A percentile compares a stretch with the other conserved stretches of the same genome.
phyloP scores from a whole-genome alignment of 2,797 vertebrate genomes.

The Scarus forsteni region DNA sequence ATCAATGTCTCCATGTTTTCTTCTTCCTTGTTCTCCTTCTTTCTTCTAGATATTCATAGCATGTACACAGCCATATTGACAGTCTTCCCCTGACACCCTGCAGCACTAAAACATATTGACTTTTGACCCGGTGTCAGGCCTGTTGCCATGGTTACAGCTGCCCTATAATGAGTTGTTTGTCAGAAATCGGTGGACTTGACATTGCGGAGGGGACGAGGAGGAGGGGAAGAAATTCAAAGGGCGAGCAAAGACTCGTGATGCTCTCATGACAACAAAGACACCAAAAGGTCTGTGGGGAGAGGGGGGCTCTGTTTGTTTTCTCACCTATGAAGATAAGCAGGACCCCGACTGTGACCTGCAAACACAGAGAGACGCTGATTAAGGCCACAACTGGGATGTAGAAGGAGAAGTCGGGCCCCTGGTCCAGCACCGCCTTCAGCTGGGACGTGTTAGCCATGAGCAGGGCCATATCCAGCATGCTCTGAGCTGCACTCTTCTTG shows the following conservation, averaged over 20 bases:
- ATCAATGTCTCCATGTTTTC: too few species aligned
- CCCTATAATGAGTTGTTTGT: constrained; percentile 64
- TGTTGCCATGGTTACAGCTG: constrained; percentile 59
- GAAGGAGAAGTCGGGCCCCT: constrained; percentile 85
- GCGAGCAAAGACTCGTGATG: constrained; percentile 16
- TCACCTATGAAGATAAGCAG: constrained; percentile 93
- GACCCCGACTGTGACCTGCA: constrained; percentile 91
- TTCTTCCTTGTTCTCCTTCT: background rate
- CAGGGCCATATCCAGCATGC: constrained; percentile 93
- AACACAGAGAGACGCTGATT: constrained; percentile 88
- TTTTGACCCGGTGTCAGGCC: constrained; percentile 66
- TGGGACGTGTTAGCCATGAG: constrained; percentile 95
- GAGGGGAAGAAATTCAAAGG: constrained; percentile 23
- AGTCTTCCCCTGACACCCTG: constrained; percentile 28
- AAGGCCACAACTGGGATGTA: constrained; percentile 85
- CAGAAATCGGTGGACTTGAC: constrained; percentile 63
- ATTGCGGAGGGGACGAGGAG: constrained; percentile 19
- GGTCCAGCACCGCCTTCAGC: constrained; percentile 91
- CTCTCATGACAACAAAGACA: constrained; percentile 6
- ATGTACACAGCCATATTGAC: constrained; percentile 21
- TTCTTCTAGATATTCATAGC: constrained; percentile 1
- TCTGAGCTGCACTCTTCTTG: constrained; percentile 93
- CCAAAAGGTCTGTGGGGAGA: background rate
- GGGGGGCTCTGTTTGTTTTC: constrained; percentile 44
- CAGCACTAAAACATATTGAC: constrained; percentile 60